Conservation (phyloP, 2,888 invertebrate genomes). For the Microplitis manilae region DNA sequence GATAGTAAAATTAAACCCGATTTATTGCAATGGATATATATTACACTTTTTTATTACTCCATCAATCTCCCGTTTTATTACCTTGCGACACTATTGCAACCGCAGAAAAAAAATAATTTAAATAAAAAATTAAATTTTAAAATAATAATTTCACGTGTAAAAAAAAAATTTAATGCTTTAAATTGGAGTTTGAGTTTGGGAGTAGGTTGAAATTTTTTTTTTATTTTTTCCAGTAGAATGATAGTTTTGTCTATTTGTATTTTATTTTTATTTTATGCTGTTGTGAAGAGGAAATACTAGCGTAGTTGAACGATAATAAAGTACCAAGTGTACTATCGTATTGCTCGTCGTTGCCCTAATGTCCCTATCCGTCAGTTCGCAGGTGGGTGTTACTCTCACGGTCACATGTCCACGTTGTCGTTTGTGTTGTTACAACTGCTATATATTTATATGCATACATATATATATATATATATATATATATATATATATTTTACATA, state of each 20-base stretch:
- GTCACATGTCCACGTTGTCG: not conserved
- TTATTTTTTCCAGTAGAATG: not conserved
- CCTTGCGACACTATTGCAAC: not conserved
- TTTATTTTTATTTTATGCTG: not conserved
- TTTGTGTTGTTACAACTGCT: not conserved
- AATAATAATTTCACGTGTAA: not conserved
- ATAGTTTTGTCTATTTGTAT: not conserved
- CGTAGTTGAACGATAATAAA: conserved; percentile 13
- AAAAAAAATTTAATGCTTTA: not conserved
- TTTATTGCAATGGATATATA: not conserved
- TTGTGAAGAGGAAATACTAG: not conserved
- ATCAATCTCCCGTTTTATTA: not conserved
- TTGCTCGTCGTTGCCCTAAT: conserved; percentile 12
- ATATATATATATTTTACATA: not conserved
- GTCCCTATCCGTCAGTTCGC: conserved; percentile 39
- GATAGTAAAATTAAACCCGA: not conserved
- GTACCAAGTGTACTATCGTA: conserved; percentile 1
- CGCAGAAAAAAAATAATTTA: not conserved
- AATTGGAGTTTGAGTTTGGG: too few relatives aligned
- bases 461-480: not conserved
- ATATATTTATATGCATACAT: not conserved
- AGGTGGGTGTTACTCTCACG: conserved; percentile 40
- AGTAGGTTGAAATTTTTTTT: not conserved
- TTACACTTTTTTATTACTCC: not conserved
- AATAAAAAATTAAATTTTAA: not conserved